Conservation (phyloP, 2,888 invertebrate species). For the Teinopalpus imperialis region DNA sequence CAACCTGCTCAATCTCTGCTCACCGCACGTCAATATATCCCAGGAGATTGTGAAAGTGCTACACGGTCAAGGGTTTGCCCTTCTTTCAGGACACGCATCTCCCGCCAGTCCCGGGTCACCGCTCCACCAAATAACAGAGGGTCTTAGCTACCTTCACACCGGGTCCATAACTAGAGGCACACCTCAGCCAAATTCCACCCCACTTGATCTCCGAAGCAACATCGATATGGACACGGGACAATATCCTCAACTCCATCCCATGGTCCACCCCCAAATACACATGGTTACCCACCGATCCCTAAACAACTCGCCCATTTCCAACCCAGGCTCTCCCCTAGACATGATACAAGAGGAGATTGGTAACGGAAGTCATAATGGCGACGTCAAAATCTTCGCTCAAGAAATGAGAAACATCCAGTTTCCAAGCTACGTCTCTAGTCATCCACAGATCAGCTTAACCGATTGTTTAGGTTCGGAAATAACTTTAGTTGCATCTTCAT, state of each 20-base stretch:
- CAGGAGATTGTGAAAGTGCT: constrained; percentile 55
- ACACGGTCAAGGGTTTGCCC: constrained; percentile 51
- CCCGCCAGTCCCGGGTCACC: constrained; percentile 69
- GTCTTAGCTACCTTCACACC: constrained; percentile 88
- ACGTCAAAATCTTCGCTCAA: constrained; percentile 37
- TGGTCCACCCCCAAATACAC: constrained; percentile 68
- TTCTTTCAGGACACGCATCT: constrained; percentile 50
- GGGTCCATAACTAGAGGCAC: constrained; percentile 87
- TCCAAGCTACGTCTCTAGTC: constrained; percentile 53
- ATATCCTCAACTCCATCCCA: constrained; percentile 64
- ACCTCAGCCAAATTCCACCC: constrained; percentile 82
- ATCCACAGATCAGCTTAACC: constrained; percentile 95
- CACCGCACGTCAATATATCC: constrained; percentile 53
- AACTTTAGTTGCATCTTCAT: constrained; percentile 89
- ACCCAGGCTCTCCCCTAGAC: constrained; percentile 86
- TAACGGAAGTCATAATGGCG: constrained; percentile 58
- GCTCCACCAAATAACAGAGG: constrained; percentile 85
- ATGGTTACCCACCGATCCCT: constrained; percentile 77
- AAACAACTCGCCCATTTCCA: constrained; percentile 84
- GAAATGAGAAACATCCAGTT: constrained; percentile 53
- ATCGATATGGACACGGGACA: constrained; percentile 78
- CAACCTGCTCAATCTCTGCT: constrained; percentile 62
- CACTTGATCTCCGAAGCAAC: constrained; percentile 76
- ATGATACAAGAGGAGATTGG: constrained; percentile 88
- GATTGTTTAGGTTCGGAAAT: constrained; percentile 94